Evolutionary conservation across 2,888 invertebrate species (phyloP), one percentile per base, ranked within the genome.

Genomic region (Agrotis ipsilon): DNA sequence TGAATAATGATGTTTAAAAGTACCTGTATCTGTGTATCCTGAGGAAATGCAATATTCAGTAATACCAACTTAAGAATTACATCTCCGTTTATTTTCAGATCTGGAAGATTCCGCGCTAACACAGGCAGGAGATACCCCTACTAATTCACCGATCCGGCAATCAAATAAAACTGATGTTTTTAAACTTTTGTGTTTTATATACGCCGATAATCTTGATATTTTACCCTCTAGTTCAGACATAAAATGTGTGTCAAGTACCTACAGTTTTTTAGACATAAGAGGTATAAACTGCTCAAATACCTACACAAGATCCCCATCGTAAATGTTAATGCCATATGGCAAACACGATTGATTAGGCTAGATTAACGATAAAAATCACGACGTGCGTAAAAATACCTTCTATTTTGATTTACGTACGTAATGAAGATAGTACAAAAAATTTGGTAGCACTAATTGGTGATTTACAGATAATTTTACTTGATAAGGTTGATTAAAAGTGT

Each of bases 41-140:
- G 39, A 65, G 9, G 9, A 1, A 27, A 24, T 48, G 21, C 19
- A 18, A 19, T 32, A 19, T 19, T 18, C 39, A 0, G 13, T 27
- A 5, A 1, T 27, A 43, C 19, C 14, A 27, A 21, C 4, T 9
- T 14, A 51, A 39, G 0, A 51, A 11, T 24, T 32, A 48, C 11
- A 70, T 19, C 11, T 45, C 2, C 1, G 13, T 52, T 70, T 79
- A 49, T 72, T 86, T 90, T 69, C 89, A 91, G 91, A 75, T 72
- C 84, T 66, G 91, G 91, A 16, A 75, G 86, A 59, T 91, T 86
- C 83, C 80, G 90, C 54, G 71, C 90, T n/a, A 82, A 88, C 71
- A 91, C 91, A 4, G 51, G 32, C 27, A 65, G 88, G 11, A 83
- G 77, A 58, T 90, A 90, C 68, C 84, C 84, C 5, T 84, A 64